Evolutionary conservation across 2,113 vertebrate genomes (phyloP).

Genomic region (Gavia stellata): DNA sequence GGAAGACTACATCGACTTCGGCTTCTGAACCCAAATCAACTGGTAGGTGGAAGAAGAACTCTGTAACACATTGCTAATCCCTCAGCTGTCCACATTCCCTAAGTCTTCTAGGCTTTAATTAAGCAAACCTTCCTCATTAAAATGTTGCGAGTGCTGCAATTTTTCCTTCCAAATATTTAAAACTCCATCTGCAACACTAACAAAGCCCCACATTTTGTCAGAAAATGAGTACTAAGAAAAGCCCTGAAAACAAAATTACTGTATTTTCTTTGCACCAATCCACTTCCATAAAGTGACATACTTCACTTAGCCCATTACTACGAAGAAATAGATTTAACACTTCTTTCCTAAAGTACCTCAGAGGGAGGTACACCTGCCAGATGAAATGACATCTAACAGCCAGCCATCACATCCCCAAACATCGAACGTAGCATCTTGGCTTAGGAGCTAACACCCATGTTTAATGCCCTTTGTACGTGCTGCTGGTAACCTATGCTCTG

Average conservation of each 20-base stretch:
- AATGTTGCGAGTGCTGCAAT: background rate
- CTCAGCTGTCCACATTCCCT: background rate
- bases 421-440: fast-evolving
- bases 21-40: background rate
- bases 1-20: background rate
- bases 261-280: background rate
- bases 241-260: background rate
- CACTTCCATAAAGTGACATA: background rate
- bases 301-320: background rate
- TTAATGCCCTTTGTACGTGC: background rate
- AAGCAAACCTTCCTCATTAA: conserved; percentile 26
- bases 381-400: background rate
- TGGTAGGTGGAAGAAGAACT: background rate
- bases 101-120: background rate
- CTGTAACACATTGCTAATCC: background rate
- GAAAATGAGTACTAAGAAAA: background rate
- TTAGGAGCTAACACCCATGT: background rate
- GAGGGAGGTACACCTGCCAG: background rate
- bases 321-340: background rate
- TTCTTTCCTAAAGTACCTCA: background rate
- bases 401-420: background rate
- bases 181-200: background rate
- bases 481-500: background rate
- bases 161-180: conserved; percentile 22
- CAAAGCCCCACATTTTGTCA: background rate